Evolutionary conservation across 2,888 invertebrate genomes (phyloP).

Genomic region (Epistrophe eligans): DNA sequence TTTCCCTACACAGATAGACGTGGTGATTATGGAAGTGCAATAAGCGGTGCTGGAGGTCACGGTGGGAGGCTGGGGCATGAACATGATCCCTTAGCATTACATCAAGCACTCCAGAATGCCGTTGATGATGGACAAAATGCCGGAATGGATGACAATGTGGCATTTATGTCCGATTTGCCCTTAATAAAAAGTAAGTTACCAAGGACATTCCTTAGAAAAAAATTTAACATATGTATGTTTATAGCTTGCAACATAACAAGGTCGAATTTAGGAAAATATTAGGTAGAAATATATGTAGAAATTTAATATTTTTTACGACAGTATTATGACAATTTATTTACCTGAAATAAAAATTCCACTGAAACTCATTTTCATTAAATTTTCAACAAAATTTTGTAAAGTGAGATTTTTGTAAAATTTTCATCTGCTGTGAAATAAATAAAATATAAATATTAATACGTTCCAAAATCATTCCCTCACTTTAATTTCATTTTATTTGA

Average conservation of each 20-base stretch:
- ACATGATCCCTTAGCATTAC: slow-evolving; percentile 91
- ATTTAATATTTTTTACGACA: too few species aligned
- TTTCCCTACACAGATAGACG: slow-evolving; percentile 86
- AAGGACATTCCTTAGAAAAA: slow-evolving; percentile 22
- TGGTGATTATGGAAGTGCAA: slow-evolving; percentile 86
- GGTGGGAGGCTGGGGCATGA: slow-evolving; percentile 85
- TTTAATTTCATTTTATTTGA: too few species aligned
- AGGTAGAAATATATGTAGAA: neutral
- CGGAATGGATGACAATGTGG: slow-evolving; percentile 93
- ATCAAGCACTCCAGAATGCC: slow-evolving; percentile 92
- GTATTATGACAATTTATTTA: too few species aligned
- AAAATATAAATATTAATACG: too few species aligned
- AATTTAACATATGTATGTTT: neutral
- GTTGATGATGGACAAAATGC: slow-evolving; percentile 88
- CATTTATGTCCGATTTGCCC: slow-evolving; percentile 95
- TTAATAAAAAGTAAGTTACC: slow-evolving; percentile 93
- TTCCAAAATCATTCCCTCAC: too few species aligned
- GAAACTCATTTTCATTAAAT: too few species aligned
- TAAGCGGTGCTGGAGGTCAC: slow-evolving; percentile 85
- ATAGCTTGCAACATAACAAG: too few species aligned
- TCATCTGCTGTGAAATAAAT: too few species aligned
- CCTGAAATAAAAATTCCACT: too few species aligned
- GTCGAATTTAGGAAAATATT: neutral
- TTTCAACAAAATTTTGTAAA: too few species aligned
- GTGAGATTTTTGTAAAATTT: too few species aligned